Evolutionary conservation across 2,797 vertebrate species (phyloP), one percentile per base, ranked within the genome.

Genomic region (Poecilia velifera): DNA sequence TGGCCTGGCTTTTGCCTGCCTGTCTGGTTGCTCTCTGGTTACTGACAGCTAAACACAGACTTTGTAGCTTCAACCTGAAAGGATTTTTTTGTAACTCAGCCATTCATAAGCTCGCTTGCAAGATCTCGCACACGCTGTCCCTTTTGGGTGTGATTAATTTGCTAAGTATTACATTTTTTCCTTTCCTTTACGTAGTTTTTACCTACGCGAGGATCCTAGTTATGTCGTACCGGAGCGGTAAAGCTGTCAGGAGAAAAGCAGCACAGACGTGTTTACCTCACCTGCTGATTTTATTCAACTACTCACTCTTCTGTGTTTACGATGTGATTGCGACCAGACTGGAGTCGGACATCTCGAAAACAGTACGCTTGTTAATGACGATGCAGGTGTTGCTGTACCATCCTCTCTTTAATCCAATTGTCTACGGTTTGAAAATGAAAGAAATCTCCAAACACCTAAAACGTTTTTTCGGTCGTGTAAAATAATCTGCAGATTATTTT

Each of bases 221-320:
- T 1, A 46, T 87, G 20, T 41, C 77, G 0, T 76, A 62, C 9
- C 22, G 16, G 10, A 84, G 86, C 1, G 4, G 70, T 25, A 41
- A 49, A 64, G 74, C 46, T 0, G 41, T 82, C n/a, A 79, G 76
- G 28, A 87, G 0, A 41, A 88, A 88, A 20, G 86, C 86, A 22
- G 79, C 74, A 31, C 41, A 84, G 76, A 88, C 84, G 0, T 88
- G 86, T 68, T 57, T 80, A 70, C 86, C 84, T 6, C 86, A 85
- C n/a, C 25, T 88, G 72, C 10, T 87, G 18, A 74, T 88, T 73
- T 55, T 87, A 59, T 57, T 82, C 0, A 84, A 14, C 8, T 77
- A 31, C 41, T n/a, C 80, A 6, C 3, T 39, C 59, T 80, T 87
- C 0, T 9, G 12, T 68, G 14, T 64, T 16, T 85, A 76, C 49